Conservation (phyloP, 64 coral and sea anemone species). For the Stichodactyla mertensii region DNA sequence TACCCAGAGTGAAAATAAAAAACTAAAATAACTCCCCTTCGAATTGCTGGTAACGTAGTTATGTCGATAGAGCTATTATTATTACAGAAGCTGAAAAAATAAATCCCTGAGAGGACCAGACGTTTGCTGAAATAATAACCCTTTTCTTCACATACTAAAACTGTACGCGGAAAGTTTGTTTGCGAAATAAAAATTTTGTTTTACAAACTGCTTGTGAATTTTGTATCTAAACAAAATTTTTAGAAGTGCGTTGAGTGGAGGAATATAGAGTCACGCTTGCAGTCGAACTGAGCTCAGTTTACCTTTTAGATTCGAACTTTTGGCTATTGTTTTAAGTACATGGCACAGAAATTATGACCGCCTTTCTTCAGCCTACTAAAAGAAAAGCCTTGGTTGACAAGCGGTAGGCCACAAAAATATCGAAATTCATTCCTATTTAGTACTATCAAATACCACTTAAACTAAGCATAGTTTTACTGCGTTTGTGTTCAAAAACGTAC, state of each 20-base stretch:
- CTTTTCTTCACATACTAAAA: not conserved
- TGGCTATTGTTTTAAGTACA: not conserved
- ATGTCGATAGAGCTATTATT: not conserved
- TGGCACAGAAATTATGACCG: not conserved
- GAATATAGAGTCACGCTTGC: not conserved
- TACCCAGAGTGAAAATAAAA: not conserved
- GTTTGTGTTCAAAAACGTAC: not conserved
- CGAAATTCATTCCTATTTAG: not conserved
- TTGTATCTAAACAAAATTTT: not conserved
- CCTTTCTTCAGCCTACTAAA: not conserved
- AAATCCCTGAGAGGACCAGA: not conserved
- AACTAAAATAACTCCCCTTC: not conserved
- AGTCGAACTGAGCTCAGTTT: not conserved
- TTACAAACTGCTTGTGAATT: not conserved
- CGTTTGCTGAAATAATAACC: conserved; percentile 1
- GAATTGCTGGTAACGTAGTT: not conserved
- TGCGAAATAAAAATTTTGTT: not conserved
- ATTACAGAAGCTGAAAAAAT: not conserved
- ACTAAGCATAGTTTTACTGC: not conserved
- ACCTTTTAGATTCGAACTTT: not conserved
- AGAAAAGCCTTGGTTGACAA: not conserved
- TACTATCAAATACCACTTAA: not conserved
- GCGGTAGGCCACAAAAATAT: not conserved
- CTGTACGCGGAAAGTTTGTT: not conserved
- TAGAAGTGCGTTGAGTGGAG: not conserved